These are phyloP conservation scores for Hippocampus mohnikei DNA, from an alignment of 2,113 vertebrate species.

Conservation along the genomic window DNA sequence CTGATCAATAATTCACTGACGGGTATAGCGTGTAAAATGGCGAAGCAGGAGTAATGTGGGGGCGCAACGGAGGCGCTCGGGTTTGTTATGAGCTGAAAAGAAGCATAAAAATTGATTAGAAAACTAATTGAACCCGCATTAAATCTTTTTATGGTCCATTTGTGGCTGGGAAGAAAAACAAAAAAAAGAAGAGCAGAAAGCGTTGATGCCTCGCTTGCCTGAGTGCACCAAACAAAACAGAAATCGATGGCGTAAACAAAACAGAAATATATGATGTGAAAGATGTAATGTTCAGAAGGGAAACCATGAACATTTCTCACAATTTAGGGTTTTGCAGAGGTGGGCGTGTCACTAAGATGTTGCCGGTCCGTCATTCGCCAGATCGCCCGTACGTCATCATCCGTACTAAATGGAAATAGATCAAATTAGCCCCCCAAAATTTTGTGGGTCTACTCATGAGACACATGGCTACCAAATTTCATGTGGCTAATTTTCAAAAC, in stretches of 20 bases:
- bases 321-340: no score
- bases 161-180: not conserved
- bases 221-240: not conserved
- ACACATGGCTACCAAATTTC: not conserved
- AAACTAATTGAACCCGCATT: conserved; percentile 32
- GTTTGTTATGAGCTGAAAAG: conserved; percentile 34
- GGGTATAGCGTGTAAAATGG: conserved; percentile 51
- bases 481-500: not conserved
- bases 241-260: not conserved
- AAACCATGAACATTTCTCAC: no score
- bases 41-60: conserved; percentile 39
- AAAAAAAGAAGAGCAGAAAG: not conserved
- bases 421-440: not conserved
- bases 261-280: not conserved
- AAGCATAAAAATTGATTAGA: conserved; percentile 31
- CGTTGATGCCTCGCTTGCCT: not conserved
- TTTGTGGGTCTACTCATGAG: not conserved
- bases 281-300: not conserved
- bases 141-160: conserved; percentile 20
- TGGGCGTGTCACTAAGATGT: no score
- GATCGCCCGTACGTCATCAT: no score
- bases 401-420: no score
- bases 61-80: conserved; percentile 13
- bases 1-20: conserved; percentile 62
- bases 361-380: no score